A percentile compares a stretch with the other conserved stretches of the same genome.
These are phyloP conservation scores for Pleuronectes platessa DNA, from an alignment of 2,113 vertebrate species.

Conservation along the genomic window DNA sequence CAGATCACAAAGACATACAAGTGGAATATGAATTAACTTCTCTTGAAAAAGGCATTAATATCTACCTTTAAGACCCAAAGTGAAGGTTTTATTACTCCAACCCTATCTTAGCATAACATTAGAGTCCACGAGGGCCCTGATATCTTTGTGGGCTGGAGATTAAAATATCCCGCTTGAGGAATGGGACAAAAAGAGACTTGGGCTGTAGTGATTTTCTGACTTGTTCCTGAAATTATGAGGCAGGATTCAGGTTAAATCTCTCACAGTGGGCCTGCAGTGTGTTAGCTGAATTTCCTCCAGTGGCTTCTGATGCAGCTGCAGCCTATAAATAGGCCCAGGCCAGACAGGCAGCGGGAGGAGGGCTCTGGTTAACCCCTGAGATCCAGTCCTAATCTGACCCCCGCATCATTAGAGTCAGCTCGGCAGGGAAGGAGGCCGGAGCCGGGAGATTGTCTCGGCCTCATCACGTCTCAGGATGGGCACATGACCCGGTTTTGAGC, in stretches of 20 bases:
- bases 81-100: conserved; percentile 19
- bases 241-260: conserved; percentile 64
- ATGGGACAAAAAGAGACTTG: too few relatives aligned
- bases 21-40: conserved; percentile 14
- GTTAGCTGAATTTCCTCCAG: conserved; percentile 64
- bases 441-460: conserved; percentile 24
- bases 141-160: conserved; percentile 14
- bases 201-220: too few relatives aligned
- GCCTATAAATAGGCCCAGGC: conserved; percentile 77
- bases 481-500: conserved; percentile 31
- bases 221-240: conserved; percentile 15
- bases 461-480: conserved; percentile 19
- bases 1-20: conserved; percentile 30
- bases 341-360: conserved; percentile 59
- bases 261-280: conserved; percentile 59
- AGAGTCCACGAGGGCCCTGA: conserved; percentile 8
- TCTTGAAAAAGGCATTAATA: conserved; percentile 23
- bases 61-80: conserved; percentile 16
- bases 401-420: conserved; percentile 55
- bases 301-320: conserved; percentile 72
- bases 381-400: conserved; percentile 69
- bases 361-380: conserved; percentile 69
- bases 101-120: conserved; percentile 19
- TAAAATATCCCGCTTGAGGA: neutral
- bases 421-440: conserved; percentile 18